Conservation (phyloP, 2,797 vertebrate species). For the Myotis daubentonii region DNA sequence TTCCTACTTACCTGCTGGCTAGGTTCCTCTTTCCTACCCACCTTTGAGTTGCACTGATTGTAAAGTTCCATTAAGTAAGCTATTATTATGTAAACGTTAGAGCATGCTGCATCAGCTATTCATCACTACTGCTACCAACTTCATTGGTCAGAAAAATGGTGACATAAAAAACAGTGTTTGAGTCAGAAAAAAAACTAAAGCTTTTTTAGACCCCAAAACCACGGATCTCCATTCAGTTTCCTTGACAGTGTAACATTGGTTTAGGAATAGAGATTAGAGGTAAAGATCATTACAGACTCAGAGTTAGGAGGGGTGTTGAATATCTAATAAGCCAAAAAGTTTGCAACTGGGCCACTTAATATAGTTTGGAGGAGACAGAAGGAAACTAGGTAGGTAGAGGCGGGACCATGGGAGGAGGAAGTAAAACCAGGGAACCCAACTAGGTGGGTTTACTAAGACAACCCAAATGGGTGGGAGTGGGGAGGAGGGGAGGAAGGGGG, state of each 20-base stretch:
- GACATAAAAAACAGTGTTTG: neutral
- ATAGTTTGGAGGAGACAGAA: neutral
- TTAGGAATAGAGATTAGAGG: neutral
- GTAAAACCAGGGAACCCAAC: no score
- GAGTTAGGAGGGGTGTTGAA: neutral
- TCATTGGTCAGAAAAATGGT: constrained; percentile 14
- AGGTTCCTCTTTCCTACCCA: neutral
- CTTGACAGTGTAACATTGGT: neutral
- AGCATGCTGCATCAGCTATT: neutral
- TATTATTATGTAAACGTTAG: constrained; percentile 33
- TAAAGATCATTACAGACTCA: neutral
- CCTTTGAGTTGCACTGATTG: constrained; percentile 7
- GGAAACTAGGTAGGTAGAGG: no score
- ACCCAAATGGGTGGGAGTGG: no score
- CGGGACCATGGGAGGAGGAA: no score
- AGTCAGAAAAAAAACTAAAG: neutral
- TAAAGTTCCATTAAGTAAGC: constrained; percentile 27
- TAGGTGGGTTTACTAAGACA: no score
- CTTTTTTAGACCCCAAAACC: neutral
- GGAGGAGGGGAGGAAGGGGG: no score
- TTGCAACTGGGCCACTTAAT: neutral
- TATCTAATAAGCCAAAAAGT: neutral
- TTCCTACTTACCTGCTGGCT: neutral
- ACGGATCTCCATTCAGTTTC: neutral
- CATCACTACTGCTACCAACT: neutral